Conservation (phyloP, 2,113 vertebrate species). For the Neotoma lepida region DNA sequence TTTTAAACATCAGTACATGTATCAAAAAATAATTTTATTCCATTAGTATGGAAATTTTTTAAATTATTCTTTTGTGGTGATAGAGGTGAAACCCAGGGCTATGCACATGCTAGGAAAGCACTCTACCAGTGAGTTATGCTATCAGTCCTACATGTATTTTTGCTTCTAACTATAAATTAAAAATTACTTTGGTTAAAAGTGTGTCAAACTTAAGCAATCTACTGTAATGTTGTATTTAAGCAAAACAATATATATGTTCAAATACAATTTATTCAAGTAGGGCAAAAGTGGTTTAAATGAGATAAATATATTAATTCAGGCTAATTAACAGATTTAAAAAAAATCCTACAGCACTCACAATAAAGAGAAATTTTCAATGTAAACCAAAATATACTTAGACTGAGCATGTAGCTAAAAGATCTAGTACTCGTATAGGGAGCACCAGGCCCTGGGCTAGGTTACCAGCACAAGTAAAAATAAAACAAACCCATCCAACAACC, state of each 20-base stretch:
- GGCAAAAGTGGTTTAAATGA: neutral
- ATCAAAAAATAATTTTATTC: neutral
- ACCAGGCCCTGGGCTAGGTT: neutral
- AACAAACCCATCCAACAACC: neutral
- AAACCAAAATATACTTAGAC: conserved; percentile 18
- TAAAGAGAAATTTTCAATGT: neutral
- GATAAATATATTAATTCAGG: neutral
- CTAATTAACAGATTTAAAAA: neutral
- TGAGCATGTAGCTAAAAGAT: neutral
- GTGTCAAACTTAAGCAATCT: conserved; percentile 6
- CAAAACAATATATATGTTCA: conserved; percentile 13
- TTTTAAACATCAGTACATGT: neutral
- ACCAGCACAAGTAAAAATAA: neutral
- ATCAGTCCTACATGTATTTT: neutral
- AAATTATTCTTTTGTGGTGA: neutral
- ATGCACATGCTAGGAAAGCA: neutral
- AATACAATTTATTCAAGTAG: conserved; percentile 50
- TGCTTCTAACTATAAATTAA: neutral
- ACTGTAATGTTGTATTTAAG: conserved; percentile 8
- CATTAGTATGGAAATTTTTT: neutral
- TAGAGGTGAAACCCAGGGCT: neutral
- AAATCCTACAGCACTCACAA: neutral
- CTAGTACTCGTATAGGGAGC: neutral
- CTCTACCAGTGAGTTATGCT: neutral
- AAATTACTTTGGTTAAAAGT: neutral